These are phyloP conservation scores for Blomia tropicalis DNA, from an alignment of 2,888 invertebrate species.

Conservation along the genomic window DNA sequence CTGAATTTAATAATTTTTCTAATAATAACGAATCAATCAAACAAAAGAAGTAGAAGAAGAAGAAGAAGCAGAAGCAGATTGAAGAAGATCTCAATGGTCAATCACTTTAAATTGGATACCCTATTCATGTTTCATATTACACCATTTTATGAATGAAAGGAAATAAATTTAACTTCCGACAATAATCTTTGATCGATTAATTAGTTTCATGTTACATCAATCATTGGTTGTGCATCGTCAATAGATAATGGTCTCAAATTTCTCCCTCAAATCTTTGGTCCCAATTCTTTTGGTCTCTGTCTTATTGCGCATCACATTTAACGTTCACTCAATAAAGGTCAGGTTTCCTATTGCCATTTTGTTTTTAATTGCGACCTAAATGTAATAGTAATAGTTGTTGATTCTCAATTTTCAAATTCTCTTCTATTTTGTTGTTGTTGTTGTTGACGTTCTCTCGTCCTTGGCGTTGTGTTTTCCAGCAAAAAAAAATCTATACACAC, in stretches of 20 bases:
- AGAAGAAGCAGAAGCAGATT: too few species aligned
- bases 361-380: background rate
- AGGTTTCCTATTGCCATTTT: background rate
- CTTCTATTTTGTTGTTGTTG: background rate
- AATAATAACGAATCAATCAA: background rate
- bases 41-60: too few species aligned
- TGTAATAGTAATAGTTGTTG: background rate
- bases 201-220: background rate
- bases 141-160: too few species aligned
- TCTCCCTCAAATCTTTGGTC: too few species aligned
- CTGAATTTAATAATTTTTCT: background rate
- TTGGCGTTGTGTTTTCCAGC: too few species aligned
- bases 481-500: too few species aligned
- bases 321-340: slow-evolving; percentile 13
- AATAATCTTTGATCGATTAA: background rate
- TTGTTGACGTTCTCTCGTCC: too few species aligned
- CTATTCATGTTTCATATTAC: too few species aligned
- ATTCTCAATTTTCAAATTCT: background rate
- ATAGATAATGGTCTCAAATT: too few species aligned
- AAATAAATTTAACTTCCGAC: too few species aligned
- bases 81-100: too few species aligned
- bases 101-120: too few species aligned
- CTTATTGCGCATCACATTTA: background rate
- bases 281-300: background rate
- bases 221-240: background rate